These are phyloP conservation scores for Hypotaenidia okinawae DNA, from an alignment of 2,797 vertebrate genomes.

Conservation along the genomic window DNA sequence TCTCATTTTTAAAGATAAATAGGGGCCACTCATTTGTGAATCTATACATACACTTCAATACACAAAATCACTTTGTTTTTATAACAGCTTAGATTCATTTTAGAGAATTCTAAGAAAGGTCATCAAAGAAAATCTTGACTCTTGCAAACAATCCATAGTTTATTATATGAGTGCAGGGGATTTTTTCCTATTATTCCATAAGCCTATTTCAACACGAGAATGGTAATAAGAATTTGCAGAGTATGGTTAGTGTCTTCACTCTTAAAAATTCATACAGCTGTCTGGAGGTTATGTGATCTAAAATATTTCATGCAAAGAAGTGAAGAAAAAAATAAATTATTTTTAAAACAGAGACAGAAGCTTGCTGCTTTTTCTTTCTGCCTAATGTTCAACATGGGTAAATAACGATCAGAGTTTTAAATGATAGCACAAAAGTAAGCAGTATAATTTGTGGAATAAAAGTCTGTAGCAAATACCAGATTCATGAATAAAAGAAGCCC, in stretches of 20 bases:
- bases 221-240: background rate
- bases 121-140: background rate
- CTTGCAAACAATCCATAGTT: background rate
- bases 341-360: background rate
- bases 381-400: background rate
- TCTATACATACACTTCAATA: background rate
- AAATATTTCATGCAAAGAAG: conserved; percentile 39
- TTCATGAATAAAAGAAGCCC: background rate
- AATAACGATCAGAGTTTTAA: conserved; percentile 6
- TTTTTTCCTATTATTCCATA: background rate
- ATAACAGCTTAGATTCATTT: background rate
- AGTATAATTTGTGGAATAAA: background rate
- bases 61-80: background rate
- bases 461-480: background rate
- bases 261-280: conserved; percentile 25
- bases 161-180: background rate
- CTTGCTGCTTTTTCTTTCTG: background rate
- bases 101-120: background rate
- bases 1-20: background rate
- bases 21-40: background rate
- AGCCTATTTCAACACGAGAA: background rate
- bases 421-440: background rate
- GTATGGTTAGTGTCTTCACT: conserved; percentile 19
- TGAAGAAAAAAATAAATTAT: background rate
- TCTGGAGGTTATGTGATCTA: conserved; percentile 42